A percentile compares a stretch with the other conserved stretches of the same genome.
phyloP scores from a whole-genome alignment of 1,140 invertebrate genomes.

The Lerema accius region DNA sequence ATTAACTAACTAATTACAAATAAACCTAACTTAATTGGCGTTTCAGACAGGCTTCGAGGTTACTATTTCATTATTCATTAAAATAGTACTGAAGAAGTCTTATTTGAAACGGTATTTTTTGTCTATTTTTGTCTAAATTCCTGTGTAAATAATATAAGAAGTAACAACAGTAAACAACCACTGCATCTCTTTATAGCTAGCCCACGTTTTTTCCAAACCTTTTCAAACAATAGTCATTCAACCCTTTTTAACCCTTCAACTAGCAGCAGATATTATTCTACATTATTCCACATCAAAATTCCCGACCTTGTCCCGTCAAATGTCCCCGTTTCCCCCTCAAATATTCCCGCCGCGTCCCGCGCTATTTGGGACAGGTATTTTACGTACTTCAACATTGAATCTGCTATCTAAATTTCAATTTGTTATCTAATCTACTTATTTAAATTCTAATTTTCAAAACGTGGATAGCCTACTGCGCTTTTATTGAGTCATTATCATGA shows the following conservation, averaged over 20 bases:
- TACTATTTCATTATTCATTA: no score
- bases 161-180: no score
- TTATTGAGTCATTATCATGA: no score
- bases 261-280: constrained; percentile 10
- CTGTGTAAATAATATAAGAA: no score
- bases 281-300: constrained; percentile 5
- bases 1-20: no score
- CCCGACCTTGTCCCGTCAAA: neutral
- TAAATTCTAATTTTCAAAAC: neutral
- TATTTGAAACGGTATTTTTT: no score
- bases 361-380: constrained; percentile 55
- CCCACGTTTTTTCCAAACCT: neutral
- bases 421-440: constrained; percentile 39
- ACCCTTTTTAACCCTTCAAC: constrained; percentile 14
- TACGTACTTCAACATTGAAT: constrained; percentile 53
- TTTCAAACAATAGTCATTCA: constrained; percentile 1
- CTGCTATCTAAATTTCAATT: constrained; percentile 53
- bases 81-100: no score
- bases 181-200: no score
- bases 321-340: constrained; percentile 37
- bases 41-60: no score
- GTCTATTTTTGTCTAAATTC: no score
- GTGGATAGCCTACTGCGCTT: neutral
- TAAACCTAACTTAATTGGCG: no score
- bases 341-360: constrained; percentile 46